Percentiles rank a stretch among this genome's conserved stretches.
Evolutionary conservation across 53 echinoderm and acorn worm species (phyloP).

Genomic region (Paracentrotus lividus): DNA sequence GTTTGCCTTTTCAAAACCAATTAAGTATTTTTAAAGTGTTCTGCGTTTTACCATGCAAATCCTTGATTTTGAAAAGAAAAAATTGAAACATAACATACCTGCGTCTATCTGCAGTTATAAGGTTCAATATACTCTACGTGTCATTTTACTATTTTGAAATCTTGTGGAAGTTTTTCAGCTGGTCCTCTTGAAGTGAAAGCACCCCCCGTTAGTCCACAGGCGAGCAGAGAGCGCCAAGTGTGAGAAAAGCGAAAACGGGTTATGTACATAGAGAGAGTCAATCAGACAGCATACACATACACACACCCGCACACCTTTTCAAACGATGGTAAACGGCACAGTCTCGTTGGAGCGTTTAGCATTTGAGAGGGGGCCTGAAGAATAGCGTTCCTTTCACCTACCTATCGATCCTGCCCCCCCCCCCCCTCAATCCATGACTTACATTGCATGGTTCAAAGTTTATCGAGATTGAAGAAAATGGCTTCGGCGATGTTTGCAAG

Average conservation of each 20-base stretch:
- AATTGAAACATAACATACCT: neutral
- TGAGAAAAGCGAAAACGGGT: slow-evolving; percentile 59
- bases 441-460: slow-evolving; percentile 5
- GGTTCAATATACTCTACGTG: neutral
- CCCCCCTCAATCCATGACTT: slow-evolving; percentile 18
- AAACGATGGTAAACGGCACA: slow-evolving; percentile 4
- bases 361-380: neutral
- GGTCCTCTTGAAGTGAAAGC: slow-evolving; percentile 14
- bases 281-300: slow-evolving; percentile 52
- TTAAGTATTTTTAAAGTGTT: neutral
- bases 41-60: neutral
- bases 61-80: neutral
- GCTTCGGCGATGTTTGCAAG: slow-evolving; percentile 55
- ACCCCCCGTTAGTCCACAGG: neutral
- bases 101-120: neutral
- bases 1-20: neutral
- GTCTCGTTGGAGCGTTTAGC: neutral
- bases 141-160: neutral
- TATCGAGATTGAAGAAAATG: slow-evolving; percentile 5
- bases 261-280: slow-evolving; percentile 59
- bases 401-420: slow-evolving; percentile 18
- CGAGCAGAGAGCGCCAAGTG: neutral
- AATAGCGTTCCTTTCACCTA: neutral
- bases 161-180: slow-evolving; percentile 35
- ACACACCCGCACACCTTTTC: slow-evolving; percentile 32